Conservation (phyloP, 2,797 vertebrate species). For the Eleutherodactylus coqui region DNA sequence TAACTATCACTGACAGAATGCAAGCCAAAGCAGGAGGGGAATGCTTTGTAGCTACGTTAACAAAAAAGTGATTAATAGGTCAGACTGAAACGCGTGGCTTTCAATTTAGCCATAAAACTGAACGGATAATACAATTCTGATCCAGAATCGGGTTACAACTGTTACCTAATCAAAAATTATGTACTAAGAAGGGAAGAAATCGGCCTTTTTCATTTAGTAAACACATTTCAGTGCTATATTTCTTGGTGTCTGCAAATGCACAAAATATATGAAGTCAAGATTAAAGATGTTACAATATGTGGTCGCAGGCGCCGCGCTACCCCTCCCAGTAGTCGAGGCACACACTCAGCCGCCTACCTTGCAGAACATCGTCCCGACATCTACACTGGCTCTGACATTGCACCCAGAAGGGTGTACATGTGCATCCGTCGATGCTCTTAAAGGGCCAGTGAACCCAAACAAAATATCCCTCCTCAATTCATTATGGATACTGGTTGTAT, state of each 20-base stretch:
- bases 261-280: background rate
- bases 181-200: conserved; percentile 69
- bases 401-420: too few species aligned
- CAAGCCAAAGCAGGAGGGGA: background rate
- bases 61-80: conserved; percentile 63
- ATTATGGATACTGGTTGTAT: too few species aligned
- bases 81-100: conserved; percentile 58
- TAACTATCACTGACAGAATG: conserved; percentile 29
- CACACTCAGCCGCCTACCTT: too few species aligned
- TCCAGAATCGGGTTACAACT: conserved; percentile 66
- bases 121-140: conserved; percentile 64
- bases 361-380: too few species aligned
- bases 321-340: too few species aligned
- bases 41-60: conserved; percentile 43
- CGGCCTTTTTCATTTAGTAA: conserved; percentile 46
- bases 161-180: conserved; percentile 69
- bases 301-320: too few species aligned
- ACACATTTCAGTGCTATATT: too few species aligned
- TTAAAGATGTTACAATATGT: background rate
- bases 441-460: too few species aligned
- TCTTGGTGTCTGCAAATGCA: too few species aligned
- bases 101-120: conserved; percentile 61
- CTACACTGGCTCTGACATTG: too few species aligned
- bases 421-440: too few species aligned
- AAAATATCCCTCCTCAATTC: too few species aligned